Base-by-base conservation (phyloP, 2,113 vertebrate genomes). In the Tupaia chinensis region DNA sequence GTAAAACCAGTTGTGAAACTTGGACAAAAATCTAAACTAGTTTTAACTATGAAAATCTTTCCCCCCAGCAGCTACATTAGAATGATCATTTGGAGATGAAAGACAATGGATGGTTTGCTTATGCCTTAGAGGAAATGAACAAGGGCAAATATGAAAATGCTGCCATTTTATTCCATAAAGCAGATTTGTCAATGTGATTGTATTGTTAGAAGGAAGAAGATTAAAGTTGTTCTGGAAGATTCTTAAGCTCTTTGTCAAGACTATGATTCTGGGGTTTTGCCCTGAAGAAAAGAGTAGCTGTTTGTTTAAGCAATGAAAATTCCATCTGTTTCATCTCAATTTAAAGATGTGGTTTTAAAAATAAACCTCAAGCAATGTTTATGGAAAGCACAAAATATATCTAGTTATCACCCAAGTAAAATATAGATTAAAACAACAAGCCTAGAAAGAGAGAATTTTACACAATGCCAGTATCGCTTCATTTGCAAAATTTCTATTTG, bases 311-410 rank as follows among this genome's bases (percentile, higher is more conserved):
- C 92, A 97, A 88, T 92, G 91, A 97, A 96, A 56, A 78, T 97
- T 97, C 94, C 94, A 97, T 98, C 97, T 98, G 95, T 96, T 98
- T 93, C 73, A 7, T 95, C 93, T 97, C 97, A 86, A 93, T 97
- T 98, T 97, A 98, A 97, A 97, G 92, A 95, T 96, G 73, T 17
- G 17, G 1, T 97, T 97, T 95, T 73, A 22, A 81, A 93, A 97
- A 91, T 68, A 96, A 98, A 97, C 93, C 78, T 84, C 92, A 97
- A 93, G 84, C 87, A 96, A 93, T 95, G 82, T 95, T 97, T 96
- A 87, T 72, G 89, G 81, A 97, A 98, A 97, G 25, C 66, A 91
- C 92, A 95, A 97, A 97, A 97, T 82, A 58, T 95, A 91, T 95
- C 85, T 92, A 72, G 16, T 95, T 94, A 97, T 96, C 88, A 97